A percentile compares a stretch with the other conserved stretches of the same genome.
phyloP scores from a whole-genome alignment of 2,797 vertebrate species.

The Gymnoscopelus microlampas region DNA sequence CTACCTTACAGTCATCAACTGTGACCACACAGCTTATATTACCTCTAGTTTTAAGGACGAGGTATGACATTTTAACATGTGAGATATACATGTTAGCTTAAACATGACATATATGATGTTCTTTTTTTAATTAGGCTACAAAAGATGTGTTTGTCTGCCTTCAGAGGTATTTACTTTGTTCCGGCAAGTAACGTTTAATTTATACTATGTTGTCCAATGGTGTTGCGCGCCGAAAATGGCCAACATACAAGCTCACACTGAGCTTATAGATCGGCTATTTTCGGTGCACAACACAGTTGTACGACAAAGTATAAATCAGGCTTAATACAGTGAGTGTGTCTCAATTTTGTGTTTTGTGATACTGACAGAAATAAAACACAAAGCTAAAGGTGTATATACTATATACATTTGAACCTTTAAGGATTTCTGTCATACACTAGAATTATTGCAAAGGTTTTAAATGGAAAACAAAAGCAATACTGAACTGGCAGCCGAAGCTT shows the following conservation, averaged over 20 bases:
- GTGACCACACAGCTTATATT: conserved; percentile 36
- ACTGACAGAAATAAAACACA: conserved; percentile 28
- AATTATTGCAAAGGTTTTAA: conserved; percentile 27
- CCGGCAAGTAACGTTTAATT: too few relatives aligned
- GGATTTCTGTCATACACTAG: conserved; percentile 29
- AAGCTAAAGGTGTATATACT: conserved; percentile 15
- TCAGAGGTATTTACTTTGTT: too few relatives aligned
- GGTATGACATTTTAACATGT: conserved; percentile 14
- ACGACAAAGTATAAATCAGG: too few relatives aligned
- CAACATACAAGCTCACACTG: too few relatives aligned
- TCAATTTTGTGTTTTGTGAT: conserved; percentile 22
- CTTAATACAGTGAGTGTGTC: background rate
- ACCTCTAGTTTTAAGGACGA: conserved; percentile 19
- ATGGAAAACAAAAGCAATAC: conserved; percentile 57
- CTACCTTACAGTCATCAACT: conserved; percentile 50
- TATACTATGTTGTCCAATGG: too few relatives aligned
- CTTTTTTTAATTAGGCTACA: too few relatives aligned
- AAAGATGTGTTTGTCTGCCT: too few relatives aligned
- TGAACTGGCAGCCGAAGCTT: conserved; percentile 50
- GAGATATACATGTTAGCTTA: too few relatives aligned
- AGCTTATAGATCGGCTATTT: too few relatives aligned
- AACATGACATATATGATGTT: conserved; percentile 4
- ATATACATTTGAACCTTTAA: conserved; percentile 26
- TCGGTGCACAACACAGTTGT: too few relatives aligned
- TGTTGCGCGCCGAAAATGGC: too few relatives aligned